These are phyloP conservation scores for Macrostomum lignano DNA, from an alignment of 1,140 invertebrate species.

Conservation along the genomic window DNA sequence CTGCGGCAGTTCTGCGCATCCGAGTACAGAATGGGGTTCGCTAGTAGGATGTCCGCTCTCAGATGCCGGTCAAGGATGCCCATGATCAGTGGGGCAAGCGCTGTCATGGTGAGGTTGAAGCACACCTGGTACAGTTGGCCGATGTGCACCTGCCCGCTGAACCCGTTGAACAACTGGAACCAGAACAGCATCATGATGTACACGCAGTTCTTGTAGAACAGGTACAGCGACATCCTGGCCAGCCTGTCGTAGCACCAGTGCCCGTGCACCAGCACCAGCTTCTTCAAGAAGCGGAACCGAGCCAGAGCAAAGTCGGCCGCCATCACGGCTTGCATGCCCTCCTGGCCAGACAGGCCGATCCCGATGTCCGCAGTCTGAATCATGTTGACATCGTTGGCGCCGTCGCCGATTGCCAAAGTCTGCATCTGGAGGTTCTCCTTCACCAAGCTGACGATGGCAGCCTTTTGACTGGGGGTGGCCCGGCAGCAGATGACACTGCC, in stretches of 20 bases:
- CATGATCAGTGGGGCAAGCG: constrained; percentile 24
- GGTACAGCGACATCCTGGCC: constrained; percentile 72
- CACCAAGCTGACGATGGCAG: constrained; percentile 66
- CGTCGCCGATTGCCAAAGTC: constrained; percentile 77
- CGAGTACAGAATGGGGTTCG: constrained; percentile 48
- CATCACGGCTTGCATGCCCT: constrained; percentile 84
- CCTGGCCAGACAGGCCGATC: constrained; percentile 62
- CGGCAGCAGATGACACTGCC: constrained; percentile 24
- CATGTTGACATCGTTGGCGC: constrained; percentile 98
- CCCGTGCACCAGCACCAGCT: constrained; percentile 61
- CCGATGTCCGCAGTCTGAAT: constrained; percentile 93
- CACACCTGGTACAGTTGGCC: constrained; percentile 20
- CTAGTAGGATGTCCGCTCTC: constrained; percentile 41
- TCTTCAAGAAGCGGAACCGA: constrained; percentile 55
- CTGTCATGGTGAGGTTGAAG: constrained; percentile 20
- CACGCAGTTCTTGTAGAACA: constrained; percentile 28
- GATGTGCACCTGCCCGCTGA: constrained; percentile 18
- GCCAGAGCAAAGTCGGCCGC: constrained; percentile 76
- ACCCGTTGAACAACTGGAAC: constrained; percentile 22
- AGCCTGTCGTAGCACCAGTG: constrained; percentile 83
- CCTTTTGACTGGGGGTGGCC: constrained; percentile 25
- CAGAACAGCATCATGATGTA: constrained; percentile 20
- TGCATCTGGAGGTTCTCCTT: constrained; percentile 55
- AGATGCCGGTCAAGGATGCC: constrained; percentile 65
- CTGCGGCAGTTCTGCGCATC: constrained; percentile 34